Conservation (phyloP, 2,113 vertebrate genomes). For the Crotophaga sulcirostris region DNA sequence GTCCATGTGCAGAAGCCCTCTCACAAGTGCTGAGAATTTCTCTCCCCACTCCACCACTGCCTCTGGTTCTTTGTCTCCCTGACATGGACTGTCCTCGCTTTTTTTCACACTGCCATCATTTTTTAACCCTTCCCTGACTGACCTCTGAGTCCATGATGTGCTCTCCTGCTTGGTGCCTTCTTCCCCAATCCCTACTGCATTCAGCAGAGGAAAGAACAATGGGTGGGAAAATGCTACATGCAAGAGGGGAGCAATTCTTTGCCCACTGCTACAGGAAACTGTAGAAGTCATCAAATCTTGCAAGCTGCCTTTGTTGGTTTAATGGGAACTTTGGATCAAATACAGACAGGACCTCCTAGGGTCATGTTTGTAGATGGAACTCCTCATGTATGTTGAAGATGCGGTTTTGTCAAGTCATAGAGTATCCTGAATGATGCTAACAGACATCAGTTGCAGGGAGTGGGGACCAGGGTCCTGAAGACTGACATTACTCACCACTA, state of each 20-base stretch:
- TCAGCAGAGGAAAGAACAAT: neutral
- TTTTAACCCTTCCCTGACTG: neutral
- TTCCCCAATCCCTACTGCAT: neutral
- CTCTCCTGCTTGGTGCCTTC: neutral
- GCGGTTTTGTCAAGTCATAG: neutral
- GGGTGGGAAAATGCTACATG: neutral
- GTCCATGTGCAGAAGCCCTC: neutral
- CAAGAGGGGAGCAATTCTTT: neutral
- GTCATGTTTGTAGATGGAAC: neutral
- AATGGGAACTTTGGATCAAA: neutral
- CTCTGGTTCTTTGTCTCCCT: neutral
- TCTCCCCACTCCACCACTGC: neutral
- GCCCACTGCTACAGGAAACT: neutral
- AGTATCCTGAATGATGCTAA: neutral
- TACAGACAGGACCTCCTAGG: neutral
- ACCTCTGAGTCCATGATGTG: neutral
- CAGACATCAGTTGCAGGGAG: neutral
- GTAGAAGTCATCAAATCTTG: neutral
- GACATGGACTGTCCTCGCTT: neutral
- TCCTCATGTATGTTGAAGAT: neutral
- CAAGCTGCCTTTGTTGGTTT: neutral
- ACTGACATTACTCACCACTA: neutral
- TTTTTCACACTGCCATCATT: neutral
- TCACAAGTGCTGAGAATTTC: accelerated
- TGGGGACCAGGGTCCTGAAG: neutral